Conservation (phyloP, 1,140 invertebrate species). For the Papilio helenus region DNA sequence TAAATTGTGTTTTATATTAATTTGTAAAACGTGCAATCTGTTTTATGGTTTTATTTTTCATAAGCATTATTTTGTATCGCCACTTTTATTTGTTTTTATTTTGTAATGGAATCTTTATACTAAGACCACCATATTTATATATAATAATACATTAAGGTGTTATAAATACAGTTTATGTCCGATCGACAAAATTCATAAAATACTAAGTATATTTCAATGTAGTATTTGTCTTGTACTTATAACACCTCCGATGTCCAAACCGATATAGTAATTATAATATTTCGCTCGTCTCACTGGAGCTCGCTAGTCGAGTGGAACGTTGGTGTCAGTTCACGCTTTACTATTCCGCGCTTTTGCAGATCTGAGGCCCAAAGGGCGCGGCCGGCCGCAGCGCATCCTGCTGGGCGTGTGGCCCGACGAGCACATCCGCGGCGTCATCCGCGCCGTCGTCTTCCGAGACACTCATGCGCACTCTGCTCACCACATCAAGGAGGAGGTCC, state of each 20-base stretch:
- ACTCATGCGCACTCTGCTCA: slow-evolving; percentile 87
- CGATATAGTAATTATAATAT: not conserved
- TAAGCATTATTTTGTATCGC: not conserved
- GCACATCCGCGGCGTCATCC: slow-evolving; percentile 94
- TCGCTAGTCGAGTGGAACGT: slow-evolving; percentile 23
- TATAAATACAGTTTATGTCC: slow-evolving; percentile 3
- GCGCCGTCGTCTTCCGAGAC: slow-evolving; percentile 95
- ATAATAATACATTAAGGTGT: not conserved
- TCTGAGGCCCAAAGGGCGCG: slow-evolving; percentile 94
- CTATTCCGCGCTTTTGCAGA: slow-evolving; percentile 85
- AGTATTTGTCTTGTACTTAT: slow-evolving; percentile 17
- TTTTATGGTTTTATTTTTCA: not conserved
- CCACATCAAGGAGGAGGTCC: slow-evolving; percentile 74
- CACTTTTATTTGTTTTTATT: slow-evolving; percentile 4
- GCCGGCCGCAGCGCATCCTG: slow-evolving; percentile 93
- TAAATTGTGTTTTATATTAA: not conserved
- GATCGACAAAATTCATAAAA: not conserved
- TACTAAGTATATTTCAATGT: not conserved
- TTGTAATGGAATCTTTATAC: not conserved
- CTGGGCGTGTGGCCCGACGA: slow-evolving; percentile 96
- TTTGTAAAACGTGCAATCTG: not conserved
- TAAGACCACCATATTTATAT: not conserved
- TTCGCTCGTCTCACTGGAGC: not conserved
- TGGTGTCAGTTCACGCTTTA: slow-evolving; percentile 77
- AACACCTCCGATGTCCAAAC: not conserved